These are phyloP conservation scores for Sciurus vulgaris DNA, from an alignment of 2,797 vertebrate genomes.

Conservation along the genomic window DNA sequence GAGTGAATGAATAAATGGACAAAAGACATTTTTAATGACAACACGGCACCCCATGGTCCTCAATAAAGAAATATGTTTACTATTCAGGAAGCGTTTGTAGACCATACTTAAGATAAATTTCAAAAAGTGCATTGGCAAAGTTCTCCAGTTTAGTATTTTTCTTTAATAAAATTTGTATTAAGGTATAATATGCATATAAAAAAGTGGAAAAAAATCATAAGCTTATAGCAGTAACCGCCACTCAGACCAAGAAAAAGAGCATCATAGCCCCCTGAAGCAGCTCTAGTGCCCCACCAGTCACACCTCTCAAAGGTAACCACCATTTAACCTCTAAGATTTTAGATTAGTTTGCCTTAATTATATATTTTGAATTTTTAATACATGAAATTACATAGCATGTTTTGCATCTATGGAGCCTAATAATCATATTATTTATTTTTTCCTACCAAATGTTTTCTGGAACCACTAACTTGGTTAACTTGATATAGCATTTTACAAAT, in stretches of 20 bases:
- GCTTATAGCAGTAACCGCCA: neutral
- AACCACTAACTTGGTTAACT: slow-evolving; percentile 13
- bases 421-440: neutral
- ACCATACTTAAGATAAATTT: neutral
- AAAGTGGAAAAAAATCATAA: neutral
- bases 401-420: neutral
- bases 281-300: neutral
- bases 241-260: neutral
- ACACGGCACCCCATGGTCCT: neutral
- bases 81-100: slow-evolving; percentile 15
- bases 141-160: neutral
- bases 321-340: neutral
- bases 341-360: neutral
- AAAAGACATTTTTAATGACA: neutral
- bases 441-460: neutral
- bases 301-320: neutral
- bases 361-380: slow-evolving; percentile 7
- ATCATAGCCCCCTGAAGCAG: neutral
- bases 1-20: neutral
- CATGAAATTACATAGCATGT: neutral
- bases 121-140: neutral
- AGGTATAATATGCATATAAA: neutral
- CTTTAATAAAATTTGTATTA: neutral
- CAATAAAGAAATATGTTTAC: neutral
- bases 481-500: neutral